Evolutionary conservation across 2,113 vertebrate genomes (phyloP), one percentile per base, ranked within the genome.

Genomic region (Microtus richardsoni): DNA sequence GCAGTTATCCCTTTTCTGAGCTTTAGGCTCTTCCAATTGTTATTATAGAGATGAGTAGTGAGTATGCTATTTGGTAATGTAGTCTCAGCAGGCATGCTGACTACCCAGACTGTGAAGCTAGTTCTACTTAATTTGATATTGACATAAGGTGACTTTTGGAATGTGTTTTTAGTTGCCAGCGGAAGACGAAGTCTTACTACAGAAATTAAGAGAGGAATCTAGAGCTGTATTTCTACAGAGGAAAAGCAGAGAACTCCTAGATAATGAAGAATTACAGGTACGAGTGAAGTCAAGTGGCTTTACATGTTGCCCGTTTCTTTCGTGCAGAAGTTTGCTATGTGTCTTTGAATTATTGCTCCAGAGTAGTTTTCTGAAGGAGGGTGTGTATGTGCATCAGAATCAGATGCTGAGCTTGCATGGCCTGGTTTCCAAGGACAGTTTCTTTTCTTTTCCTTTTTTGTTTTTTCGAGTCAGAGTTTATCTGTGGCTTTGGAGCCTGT

Each of bases 231-330:
- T 99, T 97, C 98, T 99, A 85, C 99, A 99, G 98, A 99, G 99
- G 96, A 99, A 99, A 98, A 99, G 99, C 98, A 98, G 99, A 97
- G 99, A 99, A 84, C 98, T 99, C 19, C 97, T 99, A 92, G 99
- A 99, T 98, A 99, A 99, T 85, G 99, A 99, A 98, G 99, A 99
- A 96, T 98, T 99, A 71, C 99, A 99, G 98, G 99, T 99, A 97
- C 96, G 91, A 91, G 89, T 47, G 19, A 39, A 90, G n/a, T 83
- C n/a, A 79, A 7, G 9, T 96, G 93, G 41, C 83, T 95, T 88
- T 86, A 86, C 75, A 80, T 47, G 11, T 88, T 93, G 41, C 52
- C 79, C 11, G 4, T 89, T 95, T 95, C 24, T 41, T 90, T 60
- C 9, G 44, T 49, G 26, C 12, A 78, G 92, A 66, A 75, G 36